A percentile compares a stretch with the other conserved stretches of the same genome.
phyloP scores from a whole-genome alignment of 2,888 invertebrate species.

The Pogonocherus hispidulus region DNA sequence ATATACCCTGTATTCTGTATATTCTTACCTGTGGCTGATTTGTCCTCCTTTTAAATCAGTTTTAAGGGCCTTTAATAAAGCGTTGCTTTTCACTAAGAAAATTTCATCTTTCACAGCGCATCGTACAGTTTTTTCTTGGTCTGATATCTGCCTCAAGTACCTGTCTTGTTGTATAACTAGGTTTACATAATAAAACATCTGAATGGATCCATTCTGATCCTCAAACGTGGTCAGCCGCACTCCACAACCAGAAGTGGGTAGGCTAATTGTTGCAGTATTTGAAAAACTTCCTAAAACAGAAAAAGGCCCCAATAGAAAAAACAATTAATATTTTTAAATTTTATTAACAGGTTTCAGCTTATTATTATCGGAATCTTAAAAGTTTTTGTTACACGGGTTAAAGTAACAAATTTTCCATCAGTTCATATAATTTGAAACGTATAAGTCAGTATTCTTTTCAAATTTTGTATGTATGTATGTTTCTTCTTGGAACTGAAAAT shows the following conservation, averaged over 20 bases:
- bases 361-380: no score
- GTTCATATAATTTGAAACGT: no score
- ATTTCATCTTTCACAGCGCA: conserved; percentile 74
- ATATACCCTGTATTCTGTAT: no score
- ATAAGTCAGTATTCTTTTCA: no score
- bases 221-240: conserved; percentile 72
- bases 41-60: conserved; percentile 65
- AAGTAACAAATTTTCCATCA: no score
- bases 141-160: conserved; percentile 80
- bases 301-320: no score
- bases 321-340: no score
- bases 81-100: conserved; percentile 72
- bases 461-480: no score
- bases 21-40: conserved; percentile 51
- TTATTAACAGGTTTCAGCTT: no score
- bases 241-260: conserved; percentile 79
- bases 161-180: conserved; percentile 83
- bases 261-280: conserved; percentile 63
- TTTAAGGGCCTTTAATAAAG: conserved; percentile 71
- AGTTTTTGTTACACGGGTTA: no score
- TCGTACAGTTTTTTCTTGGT: conserved; percentile 76
- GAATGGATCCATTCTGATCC: conserved; percentile 67
- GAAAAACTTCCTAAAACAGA: conserved; percentile 38
- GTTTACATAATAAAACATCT: conserved; percentile 77
- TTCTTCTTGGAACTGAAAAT: no score